Percentiles rank a stretch among this genome's conserved stretches.
Conservation (phyloP, 2,888 invertebrate genomes). For the Lycophotia porphyrea region DNA sequence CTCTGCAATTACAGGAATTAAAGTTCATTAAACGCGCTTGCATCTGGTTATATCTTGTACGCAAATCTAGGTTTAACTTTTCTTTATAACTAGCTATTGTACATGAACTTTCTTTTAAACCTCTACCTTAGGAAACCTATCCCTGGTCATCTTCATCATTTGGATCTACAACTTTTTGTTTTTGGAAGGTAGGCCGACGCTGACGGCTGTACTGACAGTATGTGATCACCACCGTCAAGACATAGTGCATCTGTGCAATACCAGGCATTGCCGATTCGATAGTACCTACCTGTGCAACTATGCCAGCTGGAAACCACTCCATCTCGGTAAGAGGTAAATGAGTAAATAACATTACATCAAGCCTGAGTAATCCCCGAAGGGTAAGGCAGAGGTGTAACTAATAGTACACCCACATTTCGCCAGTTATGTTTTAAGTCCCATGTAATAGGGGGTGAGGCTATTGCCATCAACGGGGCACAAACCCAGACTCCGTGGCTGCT, state of each 20-base stretch:
- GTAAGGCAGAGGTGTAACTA: too few species aligned
- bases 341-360: background rate
- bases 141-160: background rate
- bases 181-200: too few species aligned
- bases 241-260: background rate
- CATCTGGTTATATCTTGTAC: background rate
- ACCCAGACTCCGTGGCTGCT: too few species aligned
- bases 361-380: too few species aligned
- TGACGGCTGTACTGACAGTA: too few species aligned
- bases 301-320: background rate
- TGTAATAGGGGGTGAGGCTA: too few species aligned
- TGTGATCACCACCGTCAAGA: too few species aligned
- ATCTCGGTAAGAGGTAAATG: background rate
- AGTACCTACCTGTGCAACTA: background rate
- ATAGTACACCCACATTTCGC: too few species aligned
- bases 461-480: too few species aligned
- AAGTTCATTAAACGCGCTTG: constrained; percentile 45
- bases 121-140: background rate
- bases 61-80: constrained; percentile 9
- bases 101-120: background rate
- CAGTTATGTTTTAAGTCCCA: too few species aligned
- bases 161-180: background rate
- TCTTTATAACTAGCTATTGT: background rate
- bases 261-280: background rate
- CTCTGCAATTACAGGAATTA: constrained; percentile 53